Evolutionary conservation across 2,797 vertebrate species (phyloP).

Genomic region (Lithobates pipiens): DNA sequence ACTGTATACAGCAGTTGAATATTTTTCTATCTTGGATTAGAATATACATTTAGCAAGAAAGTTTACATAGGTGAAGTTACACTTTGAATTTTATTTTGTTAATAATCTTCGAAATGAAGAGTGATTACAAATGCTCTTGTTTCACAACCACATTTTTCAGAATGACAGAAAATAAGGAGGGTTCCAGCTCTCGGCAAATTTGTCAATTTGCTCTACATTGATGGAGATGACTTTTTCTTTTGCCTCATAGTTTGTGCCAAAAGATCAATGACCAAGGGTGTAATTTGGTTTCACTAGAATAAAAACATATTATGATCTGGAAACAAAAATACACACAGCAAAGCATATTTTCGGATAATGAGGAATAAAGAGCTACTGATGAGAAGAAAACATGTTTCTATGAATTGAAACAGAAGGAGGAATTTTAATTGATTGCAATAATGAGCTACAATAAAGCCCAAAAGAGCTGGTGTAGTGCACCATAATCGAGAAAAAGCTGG

Average conservation of each 20-base stretch:
- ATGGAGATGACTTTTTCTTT: not conserved
- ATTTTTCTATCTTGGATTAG: too few species aligned
- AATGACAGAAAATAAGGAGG: too few species aligned
- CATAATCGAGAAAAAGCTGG: conserved; percentile 27
- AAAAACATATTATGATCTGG: conserved; percentile 7
- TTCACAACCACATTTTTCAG: too few species aligned
- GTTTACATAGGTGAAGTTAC: too few species aligned
- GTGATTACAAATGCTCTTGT: too few species aligned
- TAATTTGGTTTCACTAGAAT: conserved; percentile 29
- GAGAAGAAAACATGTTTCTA: conserved; percentile 37
- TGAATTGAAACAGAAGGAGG: conserved; percentile 48
- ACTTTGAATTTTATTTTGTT: too few species aligned
- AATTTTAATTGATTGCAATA: conserved; percentile 58
- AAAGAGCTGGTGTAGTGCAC: conserved; percentile 31
- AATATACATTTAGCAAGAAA: too few species aligned
- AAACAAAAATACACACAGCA: conserved; percentile 10
- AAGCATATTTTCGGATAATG: conserved; percentile 32
- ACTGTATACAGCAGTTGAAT: too few species aligned
- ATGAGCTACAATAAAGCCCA: conserved; percentile 46
- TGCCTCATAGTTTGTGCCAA: not conserved
- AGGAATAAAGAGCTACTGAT: conserved; percentile 25
- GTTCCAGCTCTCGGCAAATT: too few species aligned
- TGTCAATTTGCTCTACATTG: not conserved
- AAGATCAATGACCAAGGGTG: not conserved
- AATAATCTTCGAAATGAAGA: too few species aligned